Evolutionary conservation across 2,797 vertebrate species (phyloP), one percentile per base, ranked within the genome.

Genomic region (Tapera naevia): DNA sequence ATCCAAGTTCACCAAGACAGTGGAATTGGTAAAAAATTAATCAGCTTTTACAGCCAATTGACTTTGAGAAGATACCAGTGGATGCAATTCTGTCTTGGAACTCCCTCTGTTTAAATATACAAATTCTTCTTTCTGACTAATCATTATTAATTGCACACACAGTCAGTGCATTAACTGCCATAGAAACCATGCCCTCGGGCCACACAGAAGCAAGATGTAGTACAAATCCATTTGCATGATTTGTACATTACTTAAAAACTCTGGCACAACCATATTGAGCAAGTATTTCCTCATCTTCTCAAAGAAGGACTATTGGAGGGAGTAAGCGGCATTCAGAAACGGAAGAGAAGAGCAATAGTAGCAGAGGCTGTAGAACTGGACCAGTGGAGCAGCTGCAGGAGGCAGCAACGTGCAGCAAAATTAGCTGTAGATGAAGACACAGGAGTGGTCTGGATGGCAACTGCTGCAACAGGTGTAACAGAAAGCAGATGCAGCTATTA

Each of bases 321-420:
- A 43, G 14, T 9, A 60, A 33, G 41, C 18, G 37, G 73, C 18
- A 45, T 41, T 56, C 19, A 84, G 41, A 53, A 80, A 67, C 15
- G 74, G 35, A 21, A 22, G 30, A 79, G 71, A 27, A 41, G 46
- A 74, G 37, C 51, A 82, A 43, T 11, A 54, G 13, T 35, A 56
- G 15, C 28, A 53, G 6, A 17, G 56, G n/a, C 35, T 50, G 21
- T 23, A 69, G 50, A 65, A 64, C 17, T 9, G 53, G 24, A 7
- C 4, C 13, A 71, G 41, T 15, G 58, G 12, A 65, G 7, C 4
- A 14, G 56, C 41, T 80, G 45, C 22, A 65, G 43, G 9, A 65
- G 22, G 32, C 32, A 61, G 28, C 15, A 32, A 16, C 0, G 0
- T 6, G 1, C 39, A 12, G 12, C 3, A 19, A 48, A 51, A 58